Conservation (phyloP, 2,888 invertebrate genomes). For the Thyatira batis region DNA sequence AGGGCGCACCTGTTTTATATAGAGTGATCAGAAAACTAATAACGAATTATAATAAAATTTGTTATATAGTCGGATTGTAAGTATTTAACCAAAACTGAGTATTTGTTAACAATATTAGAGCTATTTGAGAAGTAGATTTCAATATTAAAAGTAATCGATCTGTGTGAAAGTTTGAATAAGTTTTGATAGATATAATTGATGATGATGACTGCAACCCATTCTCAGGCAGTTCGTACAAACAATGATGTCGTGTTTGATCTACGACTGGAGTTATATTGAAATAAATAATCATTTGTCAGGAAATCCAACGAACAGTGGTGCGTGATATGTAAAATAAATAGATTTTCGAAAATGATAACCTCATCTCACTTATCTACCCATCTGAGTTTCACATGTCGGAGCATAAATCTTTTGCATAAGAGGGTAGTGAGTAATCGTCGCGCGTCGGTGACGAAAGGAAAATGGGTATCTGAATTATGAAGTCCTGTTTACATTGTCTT, state of each 20-base stretch:
- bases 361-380: not conserved
- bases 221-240: not conserved
- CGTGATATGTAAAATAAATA: not conserved
- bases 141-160: not conserved
- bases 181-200: not conserved
- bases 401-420: not conserved
- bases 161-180: not conserved
- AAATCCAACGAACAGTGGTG: not conserved
- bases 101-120: too few species aligned
- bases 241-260: not conserved
- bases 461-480: not conserved
- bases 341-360: conserved; percentile 3
- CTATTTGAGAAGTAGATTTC: too few species aligned
- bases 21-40: conserved; percentile 9
- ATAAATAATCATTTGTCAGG: conserved; percentile 3
- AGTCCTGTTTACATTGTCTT: not conserved
- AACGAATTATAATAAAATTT: not conserved
- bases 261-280: not conserved
- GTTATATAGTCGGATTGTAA: not conserved
- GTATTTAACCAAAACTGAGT: too few species aligned
- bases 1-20: conserved; percentile 22
- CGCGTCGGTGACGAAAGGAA: not conserved
- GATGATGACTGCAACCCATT: not conserved
- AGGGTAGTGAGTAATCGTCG: conserved; percentile 1
- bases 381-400: not conserved